Evolutionary conservation across 2,113 vertebrate genomes (phyloP), one percentile per base, ranked within the genome.

Genomic region (Notarius quadriscutis): DNA sequence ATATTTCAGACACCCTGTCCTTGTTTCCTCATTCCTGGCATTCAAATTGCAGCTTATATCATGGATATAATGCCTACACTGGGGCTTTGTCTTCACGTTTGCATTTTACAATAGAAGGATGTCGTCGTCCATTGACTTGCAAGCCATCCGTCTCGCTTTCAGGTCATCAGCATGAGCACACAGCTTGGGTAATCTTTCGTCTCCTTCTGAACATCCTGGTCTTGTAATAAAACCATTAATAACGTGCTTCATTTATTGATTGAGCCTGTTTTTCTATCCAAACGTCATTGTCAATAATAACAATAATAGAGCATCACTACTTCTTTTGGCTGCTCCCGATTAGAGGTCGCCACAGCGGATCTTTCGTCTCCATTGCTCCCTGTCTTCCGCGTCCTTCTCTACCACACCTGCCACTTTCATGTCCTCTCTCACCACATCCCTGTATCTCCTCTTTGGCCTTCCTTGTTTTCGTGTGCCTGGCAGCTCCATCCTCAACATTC

Each of bases 41-140:
- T 48, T 80, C n/a, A 30, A 0, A 12, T 30, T 0, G 4, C 20
- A 57, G 55, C 55, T 81, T 55, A 81, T 81, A 75, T 10, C 34
- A 62, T 79, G n/a, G 78, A 81, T 81, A 75, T 10, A 34, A 62
- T 67, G n/a, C 7, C 12, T 20, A 79, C 74, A 86, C 57, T 53
- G 57, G 50, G 34, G 41, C n/a, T 62, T 27, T 85, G 60, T 86
- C 20, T 77, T 71, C 10, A 41, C 25, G 1, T 72, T 72, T 74
- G 53, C 67, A 15, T 74, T 74, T 78, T 53, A 58, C 25, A 27
- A 58, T 3, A 9, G 12, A 20, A 1, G 6, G 51, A 1, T 53
- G 51, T 57, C 25, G 20, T 48, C 55, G 18, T 62, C 34, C 71
- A 48, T 7, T 27, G 5, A 25, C 25, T 22, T 27, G 57, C 20